Percentiles rank a stretch among this genome's conserved stretches.
phyloP scores from a whole-genome alignment of 2,888 invertebrate species.

The Caenorhabditis drosophilae region DNA sequence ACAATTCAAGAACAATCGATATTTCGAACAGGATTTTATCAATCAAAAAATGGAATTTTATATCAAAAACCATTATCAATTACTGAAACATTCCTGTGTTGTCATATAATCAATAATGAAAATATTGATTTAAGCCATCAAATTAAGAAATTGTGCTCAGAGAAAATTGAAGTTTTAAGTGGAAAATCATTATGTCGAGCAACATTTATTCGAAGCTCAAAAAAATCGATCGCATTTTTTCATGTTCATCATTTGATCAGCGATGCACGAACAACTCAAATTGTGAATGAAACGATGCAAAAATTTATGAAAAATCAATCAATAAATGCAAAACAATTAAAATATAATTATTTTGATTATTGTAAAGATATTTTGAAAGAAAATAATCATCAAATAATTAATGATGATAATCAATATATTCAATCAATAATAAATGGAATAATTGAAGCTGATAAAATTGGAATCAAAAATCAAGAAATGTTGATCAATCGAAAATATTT shows the following conservation, averaged over 20 bases:
- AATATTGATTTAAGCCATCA: slow-evolving; percentile 1
- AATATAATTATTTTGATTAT: slow-evolving; percentile 14
- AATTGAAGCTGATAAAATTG: neutral
- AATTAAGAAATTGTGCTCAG: slow-evolving; percentile 14
- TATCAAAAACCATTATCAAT: slow-evolving; percentile 34
- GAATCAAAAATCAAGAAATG: neutral
- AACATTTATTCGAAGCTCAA: slow-evolving; percentile 5
- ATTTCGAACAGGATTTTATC: slow-evolving; percentile 21
- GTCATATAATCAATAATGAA: slow-evolving; percentile 1
- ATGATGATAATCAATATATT: slow-evolving; percentile 9
- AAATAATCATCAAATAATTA: neutral
- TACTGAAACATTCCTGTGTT: slow-evolving; percentile 33
- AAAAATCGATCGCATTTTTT: slow-evolving; percentile 22
- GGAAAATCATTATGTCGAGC: slow-evolving; percentile 9
- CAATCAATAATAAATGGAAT: slow-evolving; percentile 4
- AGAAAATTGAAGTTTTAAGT: slow-evolving; percentile 13
- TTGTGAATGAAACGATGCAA: slow-evolving; percentile 24
- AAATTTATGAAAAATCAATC: slow-evolving; percentile 5
- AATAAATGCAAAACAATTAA: neutral
- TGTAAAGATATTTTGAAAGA: slow-evolving; percentile 13
- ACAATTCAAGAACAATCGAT: slow-evolving; percentile 30
- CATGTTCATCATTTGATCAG: slow-evolving; percentile 49
- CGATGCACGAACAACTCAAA: slow-evolving; percentile 45
- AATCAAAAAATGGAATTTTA: slow-evolving; percentile 10
- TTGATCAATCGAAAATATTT: neutral